These are phyloP conservation scores for Sinonovacula constricta DNA, from an alignment of 1,140 invertebrate genomes.

Conservation along the genomic window DNA sequence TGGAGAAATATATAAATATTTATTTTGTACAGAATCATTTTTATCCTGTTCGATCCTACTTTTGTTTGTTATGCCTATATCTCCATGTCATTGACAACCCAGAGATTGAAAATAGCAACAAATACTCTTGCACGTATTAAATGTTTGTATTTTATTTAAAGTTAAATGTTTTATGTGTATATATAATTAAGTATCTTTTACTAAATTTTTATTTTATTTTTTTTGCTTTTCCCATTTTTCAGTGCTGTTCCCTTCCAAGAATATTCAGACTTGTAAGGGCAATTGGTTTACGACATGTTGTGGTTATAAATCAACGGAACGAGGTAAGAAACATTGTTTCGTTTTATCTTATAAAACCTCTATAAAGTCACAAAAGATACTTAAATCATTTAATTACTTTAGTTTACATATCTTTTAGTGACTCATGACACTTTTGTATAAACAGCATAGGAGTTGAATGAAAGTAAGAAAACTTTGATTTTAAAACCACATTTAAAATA, in stretches of 20 bases:
- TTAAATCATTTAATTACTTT: no score
- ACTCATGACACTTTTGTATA: no score
- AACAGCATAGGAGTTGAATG: neutral
- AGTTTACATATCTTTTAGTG: no score
- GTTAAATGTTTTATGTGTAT: neutral
- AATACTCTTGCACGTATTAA: no score
- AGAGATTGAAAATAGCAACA: neutral
- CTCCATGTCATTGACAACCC: neutral
- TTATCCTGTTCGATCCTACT: no score
- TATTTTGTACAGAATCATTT: no score
- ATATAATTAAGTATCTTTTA: neutral
- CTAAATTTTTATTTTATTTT: neutral
- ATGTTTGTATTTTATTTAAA: no score
- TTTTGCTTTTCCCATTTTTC: constrained; percentile 73
- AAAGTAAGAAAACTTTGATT: neutral
- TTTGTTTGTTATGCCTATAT: neutral
- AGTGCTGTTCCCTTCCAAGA: constrained; percentile 91
- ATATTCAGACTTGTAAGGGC: constrained; percentile 96
- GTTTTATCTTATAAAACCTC: neutral
- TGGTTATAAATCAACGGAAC: constrained; percentile 94
- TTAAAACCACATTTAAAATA: neutral
- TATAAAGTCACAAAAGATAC: neutral
- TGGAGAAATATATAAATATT: no score
- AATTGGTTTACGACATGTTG: constrained; percentile 93
- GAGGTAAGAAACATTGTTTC: constrained; percentile 81